Conservation (phyloP, 2,888 invertebrate genomes). For the Phaonia tiefii region DNA sequence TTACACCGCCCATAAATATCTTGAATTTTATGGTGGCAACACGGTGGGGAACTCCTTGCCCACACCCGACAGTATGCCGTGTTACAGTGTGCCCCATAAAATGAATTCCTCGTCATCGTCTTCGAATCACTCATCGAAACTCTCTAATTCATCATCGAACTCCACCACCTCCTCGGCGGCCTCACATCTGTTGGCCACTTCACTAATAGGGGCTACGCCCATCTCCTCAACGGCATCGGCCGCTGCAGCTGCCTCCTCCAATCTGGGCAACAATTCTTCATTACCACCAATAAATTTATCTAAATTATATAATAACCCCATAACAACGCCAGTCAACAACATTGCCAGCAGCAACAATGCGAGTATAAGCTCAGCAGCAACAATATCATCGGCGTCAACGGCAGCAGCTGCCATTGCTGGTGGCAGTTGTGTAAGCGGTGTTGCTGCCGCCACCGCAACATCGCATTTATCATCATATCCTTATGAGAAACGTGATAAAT, state of each 20-base stretch:
- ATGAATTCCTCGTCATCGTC: constrained; percentile 60
- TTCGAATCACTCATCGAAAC: constrained; percentile 64
- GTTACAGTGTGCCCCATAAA: constrained; percentile 53
- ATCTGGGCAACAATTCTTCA: constrained; percentile 69
- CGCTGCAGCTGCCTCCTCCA: not conserved
- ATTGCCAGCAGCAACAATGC: constrained; percentile 6
- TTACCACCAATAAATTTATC: constrained; percentile 56
- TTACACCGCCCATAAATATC: constrained; percentile 56
- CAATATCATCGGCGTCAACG: constrained; percentile 5
- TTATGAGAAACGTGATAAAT: constrained; percentile 73
- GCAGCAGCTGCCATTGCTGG: constrained; percentile 28
- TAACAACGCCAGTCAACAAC: constrained; percentile 41
- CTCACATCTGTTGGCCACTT: constrained; percentile 37
- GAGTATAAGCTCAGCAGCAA: constrained; percentile 42
- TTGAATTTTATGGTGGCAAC: constrained; percentile 59
- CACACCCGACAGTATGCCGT: constrained; percentile 49
- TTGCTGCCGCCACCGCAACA: constrained; percentile 40
- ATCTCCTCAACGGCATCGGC: constrained; percentile 6
- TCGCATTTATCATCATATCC: constrained; percentile 50
- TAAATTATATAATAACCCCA: constrained; percentile 60
- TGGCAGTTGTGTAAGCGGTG: constrained; percentile 8
- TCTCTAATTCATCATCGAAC: constrained; percentile 65
- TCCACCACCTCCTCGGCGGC: constrained; percentile 65
- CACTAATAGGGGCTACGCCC: constrained; percentile 18
- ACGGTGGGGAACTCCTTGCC: not conserved